These are phyloP conservation scores for Agrotis segetum DNA, from an alignment of 2,888 invertebrate genomes.

Conservation along the genomic window DNA sequence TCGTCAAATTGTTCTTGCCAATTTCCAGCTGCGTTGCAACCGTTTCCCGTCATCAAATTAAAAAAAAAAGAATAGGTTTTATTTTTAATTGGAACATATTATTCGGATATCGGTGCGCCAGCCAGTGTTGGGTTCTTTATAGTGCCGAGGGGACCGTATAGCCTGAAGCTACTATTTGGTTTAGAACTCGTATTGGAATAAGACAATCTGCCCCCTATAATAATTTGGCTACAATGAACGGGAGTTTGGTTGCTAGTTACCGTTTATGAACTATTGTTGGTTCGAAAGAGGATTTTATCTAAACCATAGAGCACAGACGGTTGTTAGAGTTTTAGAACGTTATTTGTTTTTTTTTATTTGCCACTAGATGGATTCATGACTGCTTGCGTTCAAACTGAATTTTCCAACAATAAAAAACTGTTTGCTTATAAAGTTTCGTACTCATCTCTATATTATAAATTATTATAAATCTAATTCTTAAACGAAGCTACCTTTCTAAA, in stretches of 20 bases:
- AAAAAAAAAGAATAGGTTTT: slow-evolving; percentile 75
- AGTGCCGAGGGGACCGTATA: slow-evolving; percentile 73
- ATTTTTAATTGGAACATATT: slow-evolving; percentile 90
- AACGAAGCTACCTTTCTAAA: background rate
- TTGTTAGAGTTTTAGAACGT: background rate
- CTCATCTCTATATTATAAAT: no score
- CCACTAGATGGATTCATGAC: background rate
- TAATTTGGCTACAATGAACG: slow-evolving; percentile 68
- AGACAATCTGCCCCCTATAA: slow-evolving; percentile 84
- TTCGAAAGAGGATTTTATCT: background rate
- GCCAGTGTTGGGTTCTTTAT: slow-evolving; percentile 74
- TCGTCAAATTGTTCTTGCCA: slow-evolving; percentile 49
- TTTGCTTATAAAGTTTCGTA: no score
- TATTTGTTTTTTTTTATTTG: background rate
- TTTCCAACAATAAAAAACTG: no score
- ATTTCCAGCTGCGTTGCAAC: slow-evolving; percentile 71
- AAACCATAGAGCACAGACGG: background rate
- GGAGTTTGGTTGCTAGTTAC: slow-evolving; percentile 39
- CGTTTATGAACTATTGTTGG: slow-evolving; percentile 52
- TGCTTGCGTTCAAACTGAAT: no score
- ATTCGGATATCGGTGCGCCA: slow-evolving; percentile 80
- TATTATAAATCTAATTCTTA: background rate
- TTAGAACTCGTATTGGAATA: slow-evolving; percentile 85
- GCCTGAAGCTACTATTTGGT: slow-evolving; percentile 88
- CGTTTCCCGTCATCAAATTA: slow-evolving; percentile 73